Base-by-base conservation (phyloP, 2,888 invertebrate species). In the Autographa gamma region DNA sequence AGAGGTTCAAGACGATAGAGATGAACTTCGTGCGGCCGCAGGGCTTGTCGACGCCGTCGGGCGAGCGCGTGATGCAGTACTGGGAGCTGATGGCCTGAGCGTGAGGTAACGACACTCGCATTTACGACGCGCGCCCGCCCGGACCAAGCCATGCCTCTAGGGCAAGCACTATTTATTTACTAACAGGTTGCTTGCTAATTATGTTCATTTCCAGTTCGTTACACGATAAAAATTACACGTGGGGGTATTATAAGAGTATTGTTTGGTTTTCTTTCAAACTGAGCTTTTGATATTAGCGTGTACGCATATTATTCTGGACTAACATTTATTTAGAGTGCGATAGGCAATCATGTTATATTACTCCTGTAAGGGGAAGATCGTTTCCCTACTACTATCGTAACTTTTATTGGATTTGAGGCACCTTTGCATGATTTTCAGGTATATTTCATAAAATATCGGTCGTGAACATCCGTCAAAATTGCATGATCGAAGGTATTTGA, bases 11-110 rank as follows among this genome's bases (percentile, higher is more conserved):
- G 88, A 96, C 97, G 34, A 97, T 97, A 77, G 97, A 97, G 81
- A 91, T 98, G 86, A 97, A 97, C 71, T 98, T 98, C 90, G 97
- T 98, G 81, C 96, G 97, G 74, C 98, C 98, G 0, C 96, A 96
- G 69, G 96, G 96, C 74, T 94, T 97, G 92, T 92, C 95, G 31
- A 86, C 97, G 81, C 95, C 96, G 0, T 96, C 96, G 77, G 96
- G 96, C 34, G 97, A 98, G 78, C 96, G 97, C 80, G 89, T 98
- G 74, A 90, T 96, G 81, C 96, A 97, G 85, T 97, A 97, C 93
- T 98, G 97, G 97, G 90, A 94, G 64, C 87, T 94, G 43, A 90
- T 91, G 88, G 94, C 93, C 80, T 94, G 91, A 93, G 77, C 73
- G 11, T 11, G n/a, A 32, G 59, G 69, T 80, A 69, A 76, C 58